Evolutionary conservation across 1,140 invertebrate species (phyloP), one percentile per base, ranked within the genome.

Genomic region (Eurosta solidaginis): DNA sequence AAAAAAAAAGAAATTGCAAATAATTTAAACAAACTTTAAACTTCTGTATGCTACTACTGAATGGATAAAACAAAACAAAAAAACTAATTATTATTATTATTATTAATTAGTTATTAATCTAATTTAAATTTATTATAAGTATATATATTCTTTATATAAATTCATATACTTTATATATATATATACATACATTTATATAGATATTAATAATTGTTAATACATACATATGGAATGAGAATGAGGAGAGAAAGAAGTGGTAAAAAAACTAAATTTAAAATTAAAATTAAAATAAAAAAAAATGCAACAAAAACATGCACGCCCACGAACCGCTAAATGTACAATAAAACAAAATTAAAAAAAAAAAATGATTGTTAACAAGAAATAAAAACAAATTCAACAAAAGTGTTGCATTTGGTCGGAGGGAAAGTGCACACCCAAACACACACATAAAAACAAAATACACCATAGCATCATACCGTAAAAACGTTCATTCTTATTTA

Each of bases 81-180:
- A n/a, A n/a, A n/a, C n/a, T 50, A 33, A 33, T 49, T 50, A 76
- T 50, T 47, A 75, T n/a, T 27, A 76, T 44, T 59, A 42, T 59
- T 77, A 40, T 45, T 63, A 29, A 25, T 54, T 76, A 40, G 25
- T 54, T 76, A 52, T 22, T 25, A 77, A 44, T 63, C 44, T 59
- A 77, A 59, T 77, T 59, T 59, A 77, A 77, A 63, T 77, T 59
- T 59, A 44, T 59, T n/a, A n/a, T n/a, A n/a, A n/a, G n/a, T n/a
- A 77, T 42, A 59, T 25, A 63, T 59, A 77, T 59, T 45, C 76
- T 50, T 59, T 44, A 59, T 59, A 42, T 59, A 77, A 63, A 59
- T 59, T 59, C 54, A 52, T 76, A 76, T 54, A 40, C 40, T 49
- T 29, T 54, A 12, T 54, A 22, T 76, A 76, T 74, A 27, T 74